Evolutionary conservation across 2,113 vertebrate species (phyloP), one percentile per base, ranked within the genome.

Genomic region (Lepisosteus osseus): DNA sequence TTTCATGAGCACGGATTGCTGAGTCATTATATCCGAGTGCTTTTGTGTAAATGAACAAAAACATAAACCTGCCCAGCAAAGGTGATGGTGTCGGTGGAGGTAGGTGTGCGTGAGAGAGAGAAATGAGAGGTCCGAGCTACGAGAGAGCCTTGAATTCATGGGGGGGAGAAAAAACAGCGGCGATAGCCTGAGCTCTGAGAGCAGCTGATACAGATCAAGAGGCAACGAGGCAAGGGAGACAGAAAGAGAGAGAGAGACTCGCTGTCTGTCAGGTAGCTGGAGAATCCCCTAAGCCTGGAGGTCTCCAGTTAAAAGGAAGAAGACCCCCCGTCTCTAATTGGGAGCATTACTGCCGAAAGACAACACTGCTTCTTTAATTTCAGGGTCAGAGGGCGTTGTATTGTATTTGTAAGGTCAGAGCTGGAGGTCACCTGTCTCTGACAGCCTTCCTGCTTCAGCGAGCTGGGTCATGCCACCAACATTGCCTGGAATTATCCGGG

Each of bases 331-430:
- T 61, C 76, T 77, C 78, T 81, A 83, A 86, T 86, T 89, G 87
- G 76, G 78, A 76, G 85, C 79, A 77, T 81, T 82, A 78, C 83
- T 81, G 83, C 81, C 82, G 85, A 89, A 87, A 84, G 86, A 87
- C 87, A 89, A 87, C 86, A 86, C 85, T 86, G 84, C 85, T 85
- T 83, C 82, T 86, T 87, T 84, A 87, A 87, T 86, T 82, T 82
- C 80, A 76, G 77, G 86, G 85, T 87, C 82, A 86, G 54, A 86
- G 87, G 85, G 87, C 83, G 74, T 80, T 89, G 86, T 89, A 89
- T 89, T 89, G 87, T 86, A 87, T 87, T 89, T 89, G 87, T 89
- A 89, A 89, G 86, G 86, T 89, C 86, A 83, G 82, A 40, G 63
- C 74, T 76, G 65, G 82, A 80, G 87, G 87, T 89, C 85, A 68